Evolutionary conservation across 2,797 vertebrate species (phyloP).

Genomic region (Squalus acanthias): DNA sequence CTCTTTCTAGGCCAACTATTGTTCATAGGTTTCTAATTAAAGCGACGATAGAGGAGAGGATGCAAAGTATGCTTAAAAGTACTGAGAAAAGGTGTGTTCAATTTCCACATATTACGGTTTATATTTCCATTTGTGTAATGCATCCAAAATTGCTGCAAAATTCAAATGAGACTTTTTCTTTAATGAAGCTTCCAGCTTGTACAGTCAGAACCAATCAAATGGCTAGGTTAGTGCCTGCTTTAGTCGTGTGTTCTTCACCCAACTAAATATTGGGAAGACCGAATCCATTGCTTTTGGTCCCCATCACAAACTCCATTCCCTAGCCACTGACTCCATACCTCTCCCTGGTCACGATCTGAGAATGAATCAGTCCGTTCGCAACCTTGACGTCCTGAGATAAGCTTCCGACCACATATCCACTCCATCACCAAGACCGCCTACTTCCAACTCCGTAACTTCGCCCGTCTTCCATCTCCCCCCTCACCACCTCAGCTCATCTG

Average conservation of each 20-base stretch:
- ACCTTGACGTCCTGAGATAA: too few relatives aligned
- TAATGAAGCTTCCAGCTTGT: not conserved
- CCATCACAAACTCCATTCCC: not conserved
- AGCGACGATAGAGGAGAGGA: constrained; percentile 94
- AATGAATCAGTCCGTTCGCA: not conserved
- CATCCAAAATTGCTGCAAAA: not conserved
- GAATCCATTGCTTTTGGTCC: not conserved
- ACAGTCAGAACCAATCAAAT: not conserved
- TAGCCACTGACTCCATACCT: not conserved
- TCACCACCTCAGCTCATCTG: too few relatives aligned
- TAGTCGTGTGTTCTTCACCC: not conserved
- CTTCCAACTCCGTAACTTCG: too few relatives aligned
- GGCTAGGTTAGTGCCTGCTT: not conserved
- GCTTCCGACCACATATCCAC: not conserved
- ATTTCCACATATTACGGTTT: not conserved
- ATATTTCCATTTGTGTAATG: not conserved
- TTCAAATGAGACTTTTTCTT: not conserved
- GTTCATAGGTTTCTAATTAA: constrained; percentile 96
- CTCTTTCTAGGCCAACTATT: constrained; percentile 73
- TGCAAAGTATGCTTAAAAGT: constrained; percentile 95
- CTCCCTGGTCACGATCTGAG: not conserved
- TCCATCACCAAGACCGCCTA: not conserved
- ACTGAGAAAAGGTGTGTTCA: constrained; percentile 77
- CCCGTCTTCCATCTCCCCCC: too few relatives aligned
- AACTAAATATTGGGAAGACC: not conserved